Percentiles rank a stretch among this genome's conserved stretches.
Conservation (phyloP, 1,140 invertebrate genomes). For the Diachasma alloeum region DNA sequence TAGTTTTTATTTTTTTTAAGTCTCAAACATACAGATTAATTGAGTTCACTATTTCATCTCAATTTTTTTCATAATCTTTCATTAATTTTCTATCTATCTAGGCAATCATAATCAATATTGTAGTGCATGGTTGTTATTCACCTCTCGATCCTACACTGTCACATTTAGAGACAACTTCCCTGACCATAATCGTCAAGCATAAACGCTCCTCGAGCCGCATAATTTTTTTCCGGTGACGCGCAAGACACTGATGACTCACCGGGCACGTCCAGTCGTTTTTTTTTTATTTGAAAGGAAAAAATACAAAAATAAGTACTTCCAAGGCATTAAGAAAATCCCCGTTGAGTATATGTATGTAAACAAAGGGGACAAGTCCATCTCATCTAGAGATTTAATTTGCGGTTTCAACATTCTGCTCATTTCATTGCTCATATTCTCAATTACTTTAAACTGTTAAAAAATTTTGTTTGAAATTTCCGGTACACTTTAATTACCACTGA, state of each 20-base stretch:
- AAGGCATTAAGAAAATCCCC: background rate
- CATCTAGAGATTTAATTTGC: too few relatives aligned
- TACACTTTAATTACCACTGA: too few relatives aligned
- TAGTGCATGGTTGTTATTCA: background rate
- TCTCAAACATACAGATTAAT: too few relatives aligned
- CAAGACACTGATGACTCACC: background rate
- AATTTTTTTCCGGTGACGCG: background rate
- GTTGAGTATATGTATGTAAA: background rate
- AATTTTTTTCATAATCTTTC: background rate
- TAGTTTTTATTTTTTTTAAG: too few relatives aligned
- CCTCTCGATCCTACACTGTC: background rate
- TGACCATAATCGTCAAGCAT: background rate
- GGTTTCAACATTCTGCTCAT: too few relatives aligned
- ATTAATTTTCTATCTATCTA: background rate
- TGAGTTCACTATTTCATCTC: background rate
- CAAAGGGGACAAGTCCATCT: background rate
- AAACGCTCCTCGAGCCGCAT: background rate
- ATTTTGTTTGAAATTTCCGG: too few relatives aligned
- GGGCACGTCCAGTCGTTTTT: background rate
- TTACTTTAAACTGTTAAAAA: background rate
- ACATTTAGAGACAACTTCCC: constrained; percentile 7
- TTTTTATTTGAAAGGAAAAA: background rate
- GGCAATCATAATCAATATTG: background rate
- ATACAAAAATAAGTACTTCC: background rate
- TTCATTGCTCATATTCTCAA: background rate